phyloP scores from a whole-genome alignment of 2,113 vertebrate genomes.

The Ursus arctos region DNA sequence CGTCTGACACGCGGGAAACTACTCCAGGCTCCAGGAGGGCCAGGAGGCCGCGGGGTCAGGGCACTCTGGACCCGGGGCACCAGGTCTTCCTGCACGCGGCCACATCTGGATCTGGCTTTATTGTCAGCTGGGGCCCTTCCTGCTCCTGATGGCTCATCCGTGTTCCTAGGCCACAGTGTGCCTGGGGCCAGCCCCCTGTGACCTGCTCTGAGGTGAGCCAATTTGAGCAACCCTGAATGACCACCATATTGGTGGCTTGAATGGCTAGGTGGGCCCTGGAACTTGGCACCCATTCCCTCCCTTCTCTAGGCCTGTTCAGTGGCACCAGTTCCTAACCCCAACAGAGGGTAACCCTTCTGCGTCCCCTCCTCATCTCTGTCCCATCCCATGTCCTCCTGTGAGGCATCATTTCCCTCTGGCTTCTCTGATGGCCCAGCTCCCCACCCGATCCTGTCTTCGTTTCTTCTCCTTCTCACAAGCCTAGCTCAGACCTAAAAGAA shows the following conservation, averaged over 20 bases:
- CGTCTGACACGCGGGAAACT: neutral
- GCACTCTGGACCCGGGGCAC: neutral
- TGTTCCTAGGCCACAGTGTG: neutral
- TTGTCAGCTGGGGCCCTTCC: neutral
- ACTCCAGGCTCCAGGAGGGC: neutral
- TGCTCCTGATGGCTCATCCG: neutral
- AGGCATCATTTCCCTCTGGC: neutral
- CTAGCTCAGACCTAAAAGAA: neutral
- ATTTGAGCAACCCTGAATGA: neutral
- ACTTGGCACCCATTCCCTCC: neutral
- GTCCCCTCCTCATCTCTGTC: neutral
- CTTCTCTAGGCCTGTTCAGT: neutral
- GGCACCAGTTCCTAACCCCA: neutral
- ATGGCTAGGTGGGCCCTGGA: neutral
- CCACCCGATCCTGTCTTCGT: neutral
- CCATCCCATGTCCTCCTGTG: neutral
- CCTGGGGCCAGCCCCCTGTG: neutral
- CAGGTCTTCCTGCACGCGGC: neutral
- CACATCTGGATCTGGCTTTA: neutral
- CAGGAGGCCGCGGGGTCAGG: neutral
- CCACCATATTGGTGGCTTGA: neutral
- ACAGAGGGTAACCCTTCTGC: neutral
- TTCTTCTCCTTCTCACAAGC: neutral
- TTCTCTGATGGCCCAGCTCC: neutral
- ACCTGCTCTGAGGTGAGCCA: neutral